Percentiles rank a stretch among this genome's conserved stretches.
These are phyloP conservation scores for Helicolenus hilgendorfi DNA, from an alignment of 2,797 vertebrate genomes.

Conservation along the genomic window DNA sequence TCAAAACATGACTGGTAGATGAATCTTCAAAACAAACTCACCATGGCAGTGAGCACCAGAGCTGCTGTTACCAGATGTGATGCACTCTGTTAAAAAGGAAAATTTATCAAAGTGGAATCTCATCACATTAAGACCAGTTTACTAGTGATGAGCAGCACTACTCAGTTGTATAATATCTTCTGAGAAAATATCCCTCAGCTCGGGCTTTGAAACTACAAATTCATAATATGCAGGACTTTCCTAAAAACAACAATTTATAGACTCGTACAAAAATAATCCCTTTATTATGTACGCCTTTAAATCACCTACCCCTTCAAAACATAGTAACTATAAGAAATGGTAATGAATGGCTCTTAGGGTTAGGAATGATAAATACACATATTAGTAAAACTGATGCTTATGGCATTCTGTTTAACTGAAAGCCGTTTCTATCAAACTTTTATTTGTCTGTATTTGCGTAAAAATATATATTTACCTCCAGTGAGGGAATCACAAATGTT, in stretches of 20 bases:
- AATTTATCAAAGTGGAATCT: background rate
- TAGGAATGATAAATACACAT: background rate
- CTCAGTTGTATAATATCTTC: background rate
- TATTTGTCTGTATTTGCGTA: background rate
- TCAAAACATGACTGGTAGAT: background rate
- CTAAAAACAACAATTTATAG: background rate
- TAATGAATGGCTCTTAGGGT: background rate
- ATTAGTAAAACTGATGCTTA: background rate
- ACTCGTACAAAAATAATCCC: background rate
- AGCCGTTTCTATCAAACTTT: background rate
- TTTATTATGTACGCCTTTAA: background rate
- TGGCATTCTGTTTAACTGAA: background rate
- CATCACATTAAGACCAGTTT: background rate
- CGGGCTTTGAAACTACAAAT: too few species aligned
- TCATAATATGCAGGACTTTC: background rate
- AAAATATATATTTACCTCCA: constrained; percentile 86
- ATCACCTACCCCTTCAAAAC: background rate
- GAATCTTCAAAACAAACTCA: constrained; percentile 72
- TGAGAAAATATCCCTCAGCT: too few species aligned
- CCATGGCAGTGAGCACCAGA: constrained; percentile 85
- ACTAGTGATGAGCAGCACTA: background rate
- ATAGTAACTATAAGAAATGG: background rate
- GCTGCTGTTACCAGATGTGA: constrained; percentile 84
- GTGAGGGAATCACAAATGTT: constrained; percentile 89
- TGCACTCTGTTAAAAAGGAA: constrained; percentile 87